Conservation (phyloP, 2,113 vertebrate species). For the Galbula dea region DNA sequence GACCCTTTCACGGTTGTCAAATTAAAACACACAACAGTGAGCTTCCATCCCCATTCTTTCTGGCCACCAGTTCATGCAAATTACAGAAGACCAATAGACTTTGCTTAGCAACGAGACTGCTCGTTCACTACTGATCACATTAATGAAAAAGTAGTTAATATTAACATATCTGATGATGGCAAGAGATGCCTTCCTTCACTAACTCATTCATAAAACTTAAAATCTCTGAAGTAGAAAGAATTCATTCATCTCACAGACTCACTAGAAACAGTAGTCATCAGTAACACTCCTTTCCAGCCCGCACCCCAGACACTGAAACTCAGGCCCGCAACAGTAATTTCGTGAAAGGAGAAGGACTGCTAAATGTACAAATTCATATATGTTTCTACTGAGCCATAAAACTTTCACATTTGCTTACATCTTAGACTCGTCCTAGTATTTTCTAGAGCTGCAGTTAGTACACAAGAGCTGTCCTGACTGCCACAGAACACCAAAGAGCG, state of each 20-base stretch:
- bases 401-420: neutral
- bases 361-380: neutral
- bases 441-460: neutral
- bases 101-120: neutral
- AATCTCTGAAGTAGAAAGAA: neutral
- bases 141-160: neutral
- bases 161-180: neutral
- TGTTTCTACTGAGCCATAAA: neutral
- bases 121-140: neutral
- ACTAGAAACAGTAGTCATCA: neutral
- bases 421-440: neutral
- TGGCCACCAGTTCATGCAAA: neutral
- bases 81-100: neutral
- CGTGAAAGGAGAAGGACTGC: neutral
- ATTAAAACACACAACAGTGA: neutral
- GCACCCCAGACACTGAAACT: neutral
- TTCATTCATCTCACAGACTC: neutral
- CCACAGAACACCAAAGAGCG: neutral
- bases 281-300: neutral
- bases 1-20: neutral
- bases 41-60: neutral
- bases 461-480: neutral
- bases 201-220: neutral
- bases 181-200: neutral
- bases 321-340: neutral